These are phyloP conservation scores for Ectropis crepuscularia DNA, from an alignment of 2,888 invertebrate genomes.

Conservation along the genomic window DNA sequence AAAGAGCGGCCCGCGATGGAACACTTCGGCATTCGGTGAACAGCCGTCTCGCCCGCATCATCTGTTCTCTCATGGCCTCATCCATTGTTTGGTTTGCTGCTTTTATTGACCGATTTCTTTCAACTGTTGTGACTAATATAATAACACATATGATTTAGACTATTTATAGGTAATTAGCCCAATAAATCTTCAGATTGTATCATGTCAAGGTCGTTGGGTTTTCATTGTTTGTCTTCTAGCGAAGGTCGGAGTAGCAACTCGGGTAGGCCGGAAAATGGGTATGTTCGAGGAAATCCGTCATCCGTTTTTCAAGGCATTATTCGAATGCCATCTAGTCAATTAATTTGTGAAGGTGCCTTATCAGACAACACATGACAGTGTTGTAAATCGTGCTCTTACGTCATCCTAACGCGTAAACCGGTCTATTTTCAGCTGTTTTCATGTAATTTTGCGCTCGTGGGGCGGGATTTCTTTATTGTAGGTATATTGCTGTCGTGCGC, in stretches of 20 bases:
- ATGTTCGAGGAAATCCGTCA: conserved; percentile 78
- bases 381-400: conserved; percentile 54
- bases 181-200: conserved; percentile 73
- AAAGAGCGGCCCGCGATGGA: conserved; percentile 80
- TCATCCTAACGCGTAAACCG: conserved; percentile 53
- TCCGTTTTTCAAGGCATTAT: conserved; percentile 77
- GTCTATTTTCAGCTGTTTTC: conserved; percentile 55
- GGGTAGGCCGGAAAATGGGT: conserved; percentile 76
- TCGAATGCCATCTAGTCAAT: conserved; percentile 62
- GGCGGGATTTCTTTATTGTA: conserved; percentile 69
- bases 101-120: conserved; percentile 61
- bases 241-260: conserved; percentile 76
- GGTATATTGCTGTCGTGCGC: conserved; percentile 64
- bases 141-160: conserved; percentile 70
- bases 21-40: conserved; percentile 83
- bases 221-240: conserved; percentile 79
- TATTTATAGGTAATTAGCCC: conserved; percentile 76
- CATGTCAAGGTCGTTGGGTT: conserved; percentile 80
- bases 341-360: conserved; percentile 54
- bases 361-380: conserved; percentile 52
- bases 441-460: conserved; percentile 54
- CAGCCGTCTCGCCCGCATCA: conserved; percentile 83
- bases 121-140: conserved; percentile 69
- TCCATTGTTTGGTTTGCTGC: conserved; percentile 67
- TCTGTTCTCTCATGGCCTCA: conserved; percentile 64